phyloP scores from a whole-genome alignment of 2,888 invertebrate genomes.

The Gandaritis pyraliata region DNA sequence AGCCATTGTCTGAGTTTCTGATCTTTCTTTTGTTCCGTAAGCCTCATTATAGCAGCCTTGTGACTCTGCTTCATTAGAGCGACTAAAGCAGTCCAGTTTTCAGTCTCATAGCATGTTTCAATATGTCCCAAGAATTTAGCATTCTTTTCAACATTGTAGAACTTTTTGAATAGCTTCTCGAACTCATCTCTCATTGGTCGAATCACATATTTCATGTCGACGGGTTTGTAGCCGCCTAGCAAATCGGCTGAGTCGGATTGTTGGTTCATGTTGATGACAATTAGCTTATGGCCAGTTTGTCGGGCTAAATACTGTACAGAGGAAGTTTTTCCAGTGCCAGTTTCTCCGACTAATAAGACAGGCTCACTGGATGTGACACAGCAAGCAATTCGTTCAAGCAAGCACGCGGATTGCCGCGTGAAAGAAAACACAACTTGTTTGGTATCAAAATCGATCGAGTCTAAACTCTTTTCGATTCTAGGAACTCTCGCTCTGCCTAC shows the following conservation, averaged over 20 bases:
- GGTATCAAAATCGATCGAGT: conserved; percentile 65
- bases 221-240: conserved; percentile 98
- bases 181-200: conserved; percentile 93
- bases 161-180: conserved; percentile 91
- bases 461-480: conserved; percentile 70
- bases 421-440: conserved; percentile 89
- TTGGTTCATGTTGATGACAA: conserved; percentile 99
- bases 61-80: conserved; percentile 90
- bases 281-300: conserved; percentile 92
- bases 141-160: conserved; percentile 91
- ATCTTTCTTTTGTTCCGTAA: conserved; percentile 65
- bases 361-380: conserved; percentile 94
- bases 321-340: conserved; percentile 99
- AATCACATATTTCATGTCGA: conserved; percentile 93
- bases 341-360: conserved; percentile 97
- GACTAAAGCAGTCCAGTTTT: conserved; percentile 89
- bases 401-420: conserved; percentile 91
- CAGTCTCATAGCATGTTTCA: conserved; percentile 89
- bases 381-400: conserved; percentile 94
- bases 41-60: conserved; percentile 85
- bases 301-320: conserved; percentile 95
- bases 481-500: conserved; percentile 88
- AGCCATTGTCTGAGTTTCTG: conserved; percentile 85
- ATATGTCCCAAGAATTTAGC: conserved; percentile 92
- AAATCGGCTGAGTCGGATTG: conserved; percentile 99